Evolutionary conservation across 1,140 invertebrate genomes (phyloP).

Genomic region (Dolichoris vasculosae): DNA sequence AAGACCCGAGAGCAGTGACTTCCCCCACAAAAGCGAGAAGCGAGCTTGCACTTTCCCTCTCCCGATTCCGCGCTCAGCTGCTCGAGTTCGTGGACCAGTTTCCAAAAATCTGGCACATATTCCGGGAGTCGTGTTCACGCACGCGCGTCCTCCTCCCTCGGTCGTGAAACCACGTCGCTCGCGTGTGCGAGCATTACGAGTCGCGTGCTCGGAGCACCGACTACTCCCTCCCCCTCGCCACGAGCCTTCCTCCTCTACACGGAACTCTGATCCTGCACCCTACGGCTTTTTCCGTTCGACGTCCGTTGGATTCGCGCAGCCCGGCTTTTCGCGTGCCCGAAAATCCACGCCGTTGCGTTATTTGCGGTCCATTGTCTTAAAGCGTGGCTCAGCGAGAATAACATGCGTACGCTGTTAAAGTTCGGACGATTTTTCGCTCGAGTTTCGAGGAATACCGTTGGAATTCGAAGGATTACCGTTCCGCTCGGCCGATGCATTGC

Average conservation of each 20-base stretch:
- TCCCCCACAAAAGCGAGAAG: not conserved
- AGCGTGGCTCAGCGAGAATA: no score
- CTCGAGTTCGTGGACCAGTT: constrained; percentile 36
- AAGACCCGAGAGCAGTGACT: not conserved
- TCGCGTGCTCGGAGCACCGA: not conserved
- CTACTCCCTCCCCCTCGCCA: not conserved
- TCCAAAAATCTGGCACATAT: constrained; percentile 46
- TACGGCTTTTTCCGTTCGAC: no score
- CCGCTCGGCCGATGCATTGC: no score
- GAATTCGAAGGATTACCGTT: no score
- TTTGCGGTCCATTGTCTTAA: no score
- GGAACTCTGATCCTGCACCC: no score
- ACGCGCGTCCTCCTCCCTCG: not conserved
- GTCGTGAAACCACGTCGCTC: not conserved
- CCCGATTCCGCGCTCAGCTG: constrained; percentile 15
- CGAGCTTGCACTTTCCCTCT: not conserved
- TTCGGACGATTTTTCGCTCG: no score
- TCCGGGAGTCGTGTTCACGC: not conserved
- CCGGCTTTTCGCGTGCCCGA: no score
- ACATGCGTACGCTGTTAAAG: no score
- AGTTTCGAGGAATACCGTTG: no score
- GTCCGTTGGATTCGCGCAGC: no score
- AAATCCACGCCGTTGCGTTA: no score
- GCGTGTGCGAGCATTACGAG: not conserved
- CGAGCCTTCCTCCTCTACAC: not conserved